Conservation (phyloP, 1,140 invertebrate genomes). For the Amphibalanus amphitrite region DNA sequence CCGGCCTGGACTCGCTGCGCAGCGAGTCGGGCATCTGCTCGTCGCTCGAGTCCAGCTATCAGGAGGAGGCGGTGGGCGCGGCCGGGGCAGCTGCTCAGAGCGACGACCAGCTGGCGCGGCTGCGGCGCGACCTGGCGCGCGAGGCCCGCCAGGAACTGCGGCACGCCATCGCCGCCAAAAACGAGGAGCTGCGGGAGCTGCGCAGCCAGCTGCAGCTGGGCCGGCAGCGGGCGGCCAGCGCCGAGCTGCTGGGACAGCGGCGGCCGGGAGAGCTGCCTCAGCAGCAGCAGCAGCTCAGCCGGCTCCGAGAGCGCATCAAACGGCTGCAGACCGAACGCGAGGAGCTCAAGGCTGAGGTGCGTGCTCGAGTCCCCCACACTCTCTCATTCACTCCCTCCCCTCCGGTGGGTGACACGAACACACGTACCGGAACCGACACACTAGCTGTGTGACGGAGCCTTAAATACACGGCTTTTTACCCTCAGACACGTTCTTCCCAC, state of each 20-base stretch:
- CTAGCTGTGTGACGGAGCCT: no score
- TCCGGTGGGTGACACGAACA: no score
- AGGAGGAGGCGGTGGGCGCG: not conserved
- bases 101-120: not conserved
- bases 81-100: no score
- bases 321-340: not conserved
- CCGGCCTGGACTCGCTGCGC: not conserved
- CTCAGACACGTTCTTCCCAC: no score
- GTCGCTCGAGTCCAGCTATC: not conserved
- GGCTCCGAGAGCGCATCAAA: not conserved
- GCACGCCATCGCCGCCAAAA: not conserved
- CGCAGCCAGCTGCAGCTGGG: not conserved
- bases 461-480: no score
- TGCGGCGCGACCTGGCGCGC: not conserved
- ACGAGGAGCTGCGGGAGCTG: not conserved
- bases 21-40: not conserved
- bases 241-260: not conserved
- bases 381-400: no score
- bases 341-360: not conserved
- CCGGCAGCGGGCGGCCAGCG: not conserved
- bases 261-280: no score
- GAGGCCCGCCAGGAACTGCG: not conserved
- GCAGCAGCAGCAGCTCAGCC: not conserved
- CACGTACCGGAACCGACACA: no score
- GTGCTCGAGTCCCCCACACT: no score